Percentiles rank a stretch among this genome's conserved stretches.
Evolutionary conservation across 2,797 vertebrate species (phyloP).

Genomic region (Percopsis omiscomaycus): DNA sequence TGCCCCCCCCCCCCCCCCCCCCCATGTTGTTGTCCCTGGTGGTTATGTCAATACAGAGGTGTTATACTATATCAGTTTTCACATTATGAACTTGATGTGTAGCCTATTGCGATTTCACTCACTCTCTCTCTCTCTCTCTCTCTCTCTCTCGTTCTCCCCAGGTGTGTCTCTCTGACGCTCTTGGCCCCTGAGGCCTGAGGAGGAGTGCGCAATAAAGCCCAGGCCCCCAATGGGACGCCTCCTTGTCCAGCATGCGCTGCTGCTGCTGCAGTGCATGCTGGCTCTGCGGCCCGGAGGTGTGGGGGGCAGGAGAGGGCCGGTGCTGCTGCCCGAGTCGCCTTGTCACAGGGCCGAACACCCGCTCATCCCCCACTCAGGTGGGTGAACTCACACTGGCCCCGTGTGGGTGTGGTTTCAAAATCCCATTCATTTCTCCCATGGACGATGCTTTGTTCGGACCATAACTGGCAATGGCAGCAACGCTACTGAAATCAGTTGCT

Average conservation of each 20-base stretch:
- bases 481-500: too few relatives aligned
- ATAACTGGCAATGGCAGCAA: too few relatives aligned
- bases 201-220: conserved; percentile 67
- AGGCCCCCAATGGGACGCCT: conserved; percentile 80
- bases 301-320: conserved; percentile 69
- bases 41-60: background rate
- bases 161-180: conserved; percentile 80
- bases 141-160: conserved; percentile 55
- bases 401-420: background rate
- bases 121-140: conserved; percentile 2
- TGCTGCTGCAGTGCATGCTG: conserved; percentile 84
- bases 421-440: too few relatives aligned
- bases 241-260: conserved; percentile 77
- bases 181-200: conserved; percentile 78
- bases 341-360: conserved; percentile 89
- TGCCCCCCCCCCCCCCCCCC: too few relatives aligned
- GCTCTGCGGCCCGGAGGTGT: conserved; percentile 69
- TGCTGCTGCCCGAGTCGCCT: conserved; percentile 72
- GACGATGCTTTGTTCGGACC: too few relatives aligned
- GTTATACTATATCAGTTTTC: conserved; percentile 14
- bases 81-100: background rate
- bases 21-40: too few relatives aligned
- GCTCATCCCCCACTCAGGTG: conserved; percentile 88
- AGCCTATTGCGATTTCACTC: background rate
- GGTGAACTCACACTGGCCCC: conserved; percentile 15